Evolutionary conservation across 2,113 vertebrate genomes (phyloP).

Genomic region (Albula goreensis): DNA sequence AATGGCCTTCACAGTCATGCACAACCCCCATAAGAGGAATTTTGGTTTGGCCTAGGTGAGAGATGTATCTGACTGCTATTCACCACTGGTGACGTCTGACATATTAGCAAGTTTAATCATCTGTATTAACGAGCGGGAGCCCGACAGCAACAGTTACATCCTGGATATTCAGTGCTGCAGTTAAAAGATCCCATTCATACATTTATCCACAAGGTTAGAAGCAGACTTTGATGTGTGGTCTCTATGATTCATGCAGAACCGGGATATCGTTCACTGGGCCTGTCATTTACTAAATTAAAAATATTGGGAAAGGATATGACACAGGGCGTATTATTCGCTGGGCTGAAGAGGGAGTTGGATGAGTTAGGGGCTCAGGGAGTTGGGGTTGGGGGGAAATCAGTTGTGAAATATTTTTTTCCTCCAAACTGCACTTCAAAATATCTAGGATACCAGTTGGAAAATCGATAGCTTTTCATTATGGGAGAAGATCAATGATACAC

Average conservation of each 20-base stretch:
- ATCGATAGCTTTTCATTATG: slow-evolving; percentile 59
- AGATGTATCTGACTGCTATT: background rate
- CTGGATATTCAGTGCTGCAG: background rate
- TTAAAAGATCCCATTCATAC: background rate
- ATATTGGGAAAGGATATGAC: slow-evolving; percentile 1
- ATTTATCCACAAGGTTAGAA: background rate
- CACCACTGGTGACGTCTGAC: background rate
- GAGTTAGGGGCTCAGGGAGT: background rate
- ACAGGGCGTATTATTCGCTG: background rate
- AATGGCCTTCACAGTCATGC: background rate
- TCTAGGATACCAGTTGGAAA: slow-evolving; percentile 25
- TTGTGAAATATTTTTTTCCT: slow-evolving; percentile 17
- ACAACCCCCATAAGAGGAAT: slow-evolving; percentile 4
- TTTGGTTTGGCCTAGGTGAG: slow-evolving; percentile 13
- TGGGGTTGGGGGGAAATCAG: background rate
- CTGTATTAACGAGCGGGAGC: background rate
- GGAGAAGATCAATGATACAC: slow-evolving; percentile 39
- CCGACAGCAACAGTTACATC: background rate
- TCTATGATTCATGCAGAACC: background rate
- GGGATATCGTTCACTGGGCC: background rate
- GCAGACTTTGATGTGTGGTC: background rate
- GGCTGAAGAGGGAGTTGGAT: background rate
- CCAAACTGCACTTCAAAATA: slow-evolving; percentile 3
- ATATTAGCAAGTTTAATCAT: slow-evolving; percentile 18
- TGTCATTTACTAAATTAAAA: background rate